Conservation (phyloP, 2,888 invertebrate genomes). For the Ophion ellenae region DNA sequence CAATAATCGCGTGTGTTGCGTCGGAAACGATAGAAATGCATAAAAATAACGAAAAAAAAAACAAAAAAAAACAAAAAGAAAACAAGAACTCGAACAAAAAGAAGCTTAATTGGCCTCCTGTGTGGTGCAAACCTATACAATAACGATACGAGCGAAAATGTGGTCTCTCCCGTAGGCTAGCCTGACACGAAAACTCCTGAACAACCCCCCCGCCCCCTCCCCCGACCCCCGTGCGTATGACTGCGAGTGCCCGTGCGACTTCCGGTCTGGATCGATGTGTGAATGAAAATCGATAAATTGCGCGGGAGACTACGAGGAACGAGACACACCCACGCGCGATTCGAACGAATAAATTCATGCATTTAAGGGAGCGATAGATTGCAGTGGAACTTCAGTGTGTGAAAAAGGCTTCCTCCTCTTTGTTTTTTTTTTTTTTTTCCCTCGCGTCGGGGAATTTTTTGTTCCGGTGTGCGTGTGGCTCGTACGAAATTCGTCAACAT, state of each 20-base stretch:
- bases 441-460: slow-evolving; percentile 3
- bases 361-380: slow-evolving; percentile 58
- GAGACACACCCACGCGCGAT: slow-evolving; percentile 42
- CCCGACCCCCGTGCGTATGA: slow-evolving; percentile 62
- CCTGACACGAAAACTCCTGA: slow-evolving; percentile 15
- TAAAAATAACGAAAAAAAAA: slow-evolving; percentile 22
- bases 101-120: slow-evolving; percentile 61
- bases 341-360: slow-evolving; percentile 41
- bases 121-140: slow-evolving; percentile 65
- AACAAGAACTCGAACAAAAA: slow-evolving; percentile 42
- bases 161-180: slow-evolving; percentile 42
- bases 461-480: neutral
- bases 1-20: slow-evolving; percentile 63
- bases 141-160: slow-evolving; percentile 54
- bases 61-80: slow-evolving; percentile 28
- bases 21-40: slow-evolving; percentile 52
- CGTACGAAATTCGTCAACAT: slow-evolving; percentile 59
- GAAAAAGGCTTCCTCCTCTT: neutral
- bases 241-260: slow-evolving; percentile 61
- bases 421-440: slow-evolving; percentile 30
- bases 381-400: slow-evolving; percentile 31
- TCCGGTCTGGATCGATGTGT: slow-evolving; percentile 24
- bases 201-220: slow-evolving; percentile 11
- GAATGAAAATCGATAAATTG: slow-evolving; percentile 22
- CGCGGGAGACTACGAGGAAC: neutral